phyloP scores from a whole-genome alignment of 2,797 vertebrate species.

The Tapirus indicus region DNA sequence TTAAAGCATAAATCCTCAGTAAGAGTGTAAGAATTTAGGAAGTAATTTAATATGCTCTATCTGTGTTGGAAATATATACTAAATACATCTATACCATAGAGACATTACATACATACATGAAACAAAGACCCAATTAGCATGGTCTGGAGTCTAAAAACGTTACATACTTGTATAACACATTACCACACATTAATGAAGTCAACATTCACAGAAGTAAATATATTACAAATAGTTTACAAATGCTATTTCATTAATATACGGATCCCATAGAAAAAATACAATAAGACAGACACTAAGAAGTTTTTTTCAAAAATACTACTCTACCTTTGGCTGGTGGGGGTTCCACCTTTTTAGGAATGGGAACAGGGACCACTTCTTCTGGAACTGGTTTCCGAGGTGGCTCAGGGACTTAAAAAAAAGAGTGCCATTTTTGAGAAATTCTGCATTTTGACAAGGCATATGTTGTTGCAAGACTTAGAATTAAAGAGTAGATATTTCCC shows the following conservation, averaged over 20 bases:
- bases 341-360: constrained; percentile 81
- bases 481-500: not conserved
- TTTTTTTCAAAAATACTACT: constrained; percentile 55
- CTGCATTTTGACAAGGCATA: not conserved
- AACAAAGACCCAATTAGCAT: not conserved
- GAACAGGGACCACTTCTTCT: constrained; percentile 78
- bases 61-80: not conserved
- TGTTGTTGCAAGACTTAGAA: constrained; percentile 1
- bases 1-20: constrained; percentile 25
- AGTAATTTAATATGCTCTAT: constrained; percentile 9
- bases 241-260: not conserved
- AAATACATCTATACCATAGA: not conserved
- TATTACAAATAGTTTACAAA: not conserved
- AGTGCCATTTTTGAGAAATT: constrained; percentile 24
- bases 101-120: not conserved
- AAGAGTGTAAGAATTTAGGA: constrained; percentile 70
- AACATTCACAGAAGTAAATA: not conserved
- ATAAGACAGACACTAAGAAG: not conserved
- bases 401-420: constrained; percentile 86
- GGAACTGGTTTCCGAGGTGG: constrained; percentile 83
- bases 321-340: constrained; percentile 88
- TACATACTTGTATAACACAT: not conserved
- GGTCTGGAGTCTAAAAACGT: not conserved
- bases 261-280: not conserved
- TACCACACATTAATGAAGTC: not conserved